These are phyloP conservation scores for Phengaris alcon DNA, from an alignment of 2,888 invertebrate genomes.

Conservation along the genomic window DNA sequence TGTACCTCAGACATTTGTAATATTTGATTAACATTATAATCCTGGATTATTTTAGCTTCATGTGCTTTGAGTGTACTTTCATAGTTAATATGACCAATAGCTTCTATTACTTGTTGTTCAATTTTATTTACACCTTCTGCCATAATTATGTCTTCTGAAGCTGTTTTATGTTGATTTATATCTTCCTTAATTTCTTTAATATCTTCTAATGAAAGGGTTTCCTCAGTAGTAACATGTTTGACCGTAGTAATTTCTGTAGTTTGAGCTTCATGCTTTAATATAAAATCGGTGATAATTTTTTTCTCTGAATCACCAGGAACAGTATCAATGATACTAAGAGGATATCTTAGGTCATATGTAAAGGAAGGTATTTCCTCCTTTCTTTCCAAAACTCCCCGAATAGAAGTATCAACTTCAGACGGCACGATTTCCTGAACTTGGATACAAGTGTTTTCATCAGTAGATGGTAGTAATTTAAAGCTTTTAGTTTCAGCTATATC, in stretches of 20 bases:
- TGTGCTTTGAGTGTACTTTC: constrained; percentile 39
- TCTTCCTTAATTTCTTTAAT: constrained; percentile 43
- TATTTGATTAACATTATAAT: constrained; percentile 42
- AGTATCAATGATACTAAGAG: constrained; percentile 54
- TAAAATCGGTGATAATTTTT: constrained; percentile 41
- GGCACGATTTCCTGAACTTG: constrained; percentile 51
- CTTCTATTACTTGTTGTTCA: constrained; percentile 48
- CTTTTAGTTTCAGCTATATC: constrained; percentile 38
- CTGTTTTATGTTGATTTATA: constrained; percentile 45
- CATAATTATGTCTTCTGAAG: constrained; percentile 41
- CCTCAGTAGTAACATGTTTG: constrained; percentile 55
- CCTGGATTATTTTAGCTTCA: constrained; percentile 29
- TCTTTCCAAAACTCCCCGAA: constrained; percentile 39
- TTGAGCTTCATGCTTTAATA: constrained; percentile 45
- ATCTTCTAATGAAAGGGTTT: constrained; percentile 57
- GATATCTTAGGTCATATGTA: constrained; percentile 51
- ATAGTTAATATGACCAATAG: constrained; percentile 32
- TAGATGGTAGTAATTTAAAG: constrained; percentile 40
- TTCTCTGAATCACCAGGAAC: constrained; percentile 55
- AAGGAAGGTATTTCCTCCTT: constrained; percentile 46
- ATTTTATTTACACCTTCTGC: constrained; percentile 46
- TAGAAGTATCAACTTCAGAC: constrained; percentile 50
- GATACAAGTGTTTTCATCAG: constrained; percentile 51
- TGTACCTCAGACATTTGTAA: constrained; percentile 45
- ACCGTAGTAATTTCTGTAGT: constrained; percentile 49